Base-by-base conservation (phyloP, 2,797 vertebrate genomes). In the Oreonectes daqikongensis region DNA sequence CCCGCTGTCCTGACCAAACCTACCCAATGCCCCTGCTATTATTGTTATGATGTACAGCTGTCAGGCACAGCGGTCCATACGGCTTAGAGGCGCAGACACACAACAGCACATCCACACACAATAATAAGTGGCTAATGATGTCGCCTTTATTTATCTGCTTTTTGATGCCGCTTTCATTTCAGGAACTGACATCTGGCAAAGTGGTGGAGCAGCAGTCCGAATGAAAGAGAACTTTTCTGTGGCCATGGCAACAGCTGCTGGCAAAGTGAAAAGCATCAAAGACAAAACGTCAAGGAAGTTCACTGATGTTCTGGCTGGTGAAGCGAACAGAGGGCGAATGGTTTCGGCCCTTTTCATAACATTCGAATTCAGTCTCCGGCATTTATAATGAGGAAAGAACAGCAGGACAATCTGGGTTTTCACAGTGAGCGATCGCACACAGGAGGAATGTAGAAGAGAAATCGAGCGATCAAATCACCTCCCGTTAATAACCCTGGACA, bases 11-110 rank as follows among this genome's bases (percentile, higher is more conserved):
- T 80, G 69, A 78, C 78, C 75, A 83, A 88, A 84, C 86, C 87
- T 79, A 85, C 85, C 82, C 76, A 86, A 89, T 88, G 83, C 77
- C 84, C 86, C 87, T 82, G 86, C 89, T 86, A 89, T 89, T 82
- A 80, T 83, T 85, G 86, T 88, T 92, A 90, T 92, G 92, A 93
- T 91, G 85, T 89, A 89, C 88, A 87, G 83, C 82, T 84, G 80
- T 84, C 69, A 70, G 65, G 10, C 55, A 72, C 75, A 52, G 48
- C 5, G 65, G 30, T 63, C 60, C 22, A 24, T 48, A 59, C 28
- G 42, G 53, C 52, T 48, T 2, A 12, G 40, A 78, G 50, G 30
- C 59, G 44, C 68, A 71, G 30, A 50, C 35, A 22, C 42, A 60
- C 63, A 67, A 66, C 30, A 17, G 53, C 63, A 73, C 53, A 68